phyloP scores from a whole-genome alignment of 2,797 vertebrate genomes.

The Hafferia zeledoni region DNA sequence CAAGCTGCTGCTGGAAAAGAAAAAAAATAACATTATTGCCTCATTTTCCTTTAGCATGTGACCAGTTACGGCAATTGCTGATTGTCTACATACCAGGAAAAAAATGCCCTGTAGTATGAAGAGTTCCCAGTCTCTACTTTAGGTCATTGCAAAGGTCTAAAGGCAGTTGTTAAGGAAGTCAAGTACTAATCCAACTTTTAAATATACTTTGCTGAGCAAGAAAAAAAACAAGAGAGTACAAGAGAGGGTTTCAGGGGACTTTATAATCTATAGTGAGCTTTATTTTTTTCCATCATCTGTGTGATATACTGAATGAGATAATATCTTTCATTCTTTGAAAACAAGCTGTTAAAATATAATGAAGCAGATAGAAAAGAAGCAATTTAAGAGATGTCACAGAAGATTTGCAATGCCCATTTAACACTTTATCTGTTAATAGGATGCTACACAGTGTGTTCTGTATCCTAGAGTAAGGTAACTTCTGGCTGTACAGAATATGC shows the following conservation, averaged over 20 bases:
- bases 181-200: background rate
- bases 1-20: conserved; percentile 18
- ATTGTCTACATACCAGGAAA: conserved; percentile 52
- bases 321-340: background rate
- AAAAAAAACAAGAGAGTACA: background rate
- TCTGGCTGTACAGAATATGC: background rate
- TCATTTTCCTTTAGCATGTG: conserved; percentile 56
- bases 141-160: conserved; percentile 37
- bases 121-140: conserved; percentile 41
- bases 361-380: background rate
- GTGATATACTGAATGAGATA: background rate
- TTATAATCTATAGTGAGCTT: background rate
- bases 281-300: background rate
- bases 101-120: conserved; percentile 13
- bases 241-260: background rate
- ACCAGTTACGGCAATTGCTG: conserved; percentile 55
- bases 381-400: background rate
- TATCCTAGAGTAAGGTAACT: background rate
- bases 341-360: background rate
- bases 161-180: background rate
- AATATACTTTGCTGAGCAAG: conserved; percentile 8
- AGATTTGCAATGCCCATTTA: background rate
- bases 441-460: background rate
- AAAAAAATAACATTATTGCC: conserved; percentile 27
- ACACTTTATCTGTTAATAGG: background rate